Evolutionary conservation across 2,113 vertebrate genomes (phyloP), one percentile per base, ranked within the genome.

Genomic region (Pollimyrus isidori): DNA sequence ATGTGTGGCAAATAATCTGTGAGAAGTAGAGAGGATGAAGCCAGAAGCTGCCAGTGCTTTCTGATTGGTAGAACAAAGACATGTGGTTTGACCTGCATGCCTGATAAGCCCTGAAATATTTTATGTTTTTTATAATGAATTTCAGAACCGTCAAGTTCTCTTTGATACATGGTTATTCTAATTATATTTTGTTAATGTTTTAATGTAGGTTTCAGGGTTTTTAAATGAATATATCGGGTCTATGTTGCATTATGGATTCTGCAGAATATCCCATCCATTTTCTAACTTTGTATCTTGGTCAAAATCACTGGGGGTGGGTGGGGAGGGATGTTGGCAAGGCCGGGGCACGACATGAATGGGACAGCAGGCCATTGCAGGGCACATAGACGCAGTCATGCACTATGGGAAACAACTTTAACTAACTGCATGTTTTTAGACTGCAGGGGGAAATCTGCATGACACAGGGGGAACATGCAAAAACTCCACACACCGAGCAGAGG

Each of bases 1-100:
- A 90, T 89, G 48, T 62, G 80, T 90, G 91, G 90, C 90, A 87
- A 94, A 90, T 84, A 82, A 0, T 89, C 87, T 91, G 49, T 30
- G 48, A 35, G 48, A 42, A 76, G 13, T 76, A 7, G 13, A 39
- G 73, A 76, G 73, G 5, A 19, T 76, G 73, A 76, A 76, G 15
- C 11, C 73, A 42, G 73, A 15, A 76, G 30, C 13, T 5, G 73
- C 30, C 73, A 39, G 62, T 76, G 17, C 30, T 42, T 3, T 42
- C 15, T 76, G 15, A 76, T 42, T 76, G 73, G 11, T 42, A 35
- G 73, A 39, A 76, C 30, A 19, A 4, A 76, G 73, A 76, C 69
- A 65, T 26, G 65, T 35, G 69, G 2, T 39, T 76, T 17, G 30
- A 76, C 26, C 17, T 42, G 73, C 5, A 17, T 17, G 26, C 39